Evolutionary conservation across 2,888 invertebrate species (phyloP), one percentile per base, ranked within the genome.

Genomic region (Stenoptilia bipunctidactyla): DNA sequence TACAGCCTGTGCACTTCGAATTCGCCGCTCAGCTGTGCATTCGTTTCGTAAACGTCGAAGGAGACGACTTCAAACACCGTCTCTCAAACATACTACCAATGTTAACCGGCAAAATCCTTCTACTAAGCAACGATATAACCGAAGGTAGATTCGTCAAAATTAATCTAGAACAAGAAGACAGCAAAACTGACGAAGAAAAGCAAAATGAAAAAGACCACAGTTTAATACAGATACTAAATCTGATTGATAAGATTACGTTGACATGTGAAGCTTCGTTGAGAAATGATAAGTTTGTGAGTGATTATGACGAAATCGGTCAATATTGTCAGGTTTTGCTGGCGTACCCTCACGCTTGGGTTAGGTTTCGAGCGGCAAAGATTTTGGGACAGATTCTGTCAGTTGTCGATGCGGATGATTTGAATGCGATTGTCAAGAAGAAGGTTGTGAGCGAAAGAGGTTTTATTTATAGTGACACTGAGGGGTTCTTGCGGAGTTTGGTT

Each of bases 271-370:
- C 68, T 0, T 85, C 88, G 53, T 59, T 93, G 41, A 85, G 85
- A 10, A 79, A 82, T 46, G 66, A 71, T 2, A 77, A 80, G 30
- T 82, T 73, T 44, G 42, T 49, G 0, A 65, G 67, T 15, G 76
- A 85, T 37, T 72, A 86, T 2, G 87, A 91, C 44, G 86, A 86
- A 44, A 68, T 91, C 53, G 84, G 86, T 39, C 89, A 88, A 59
- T 86, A 89, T 56, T 87, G 89, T 52, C 92, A 93, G 66, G 85
- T 82, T 13, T 85, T 94, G 34, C 64, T 97, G 12, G 89, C 87
- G 0, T 90, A 97, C 66, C 92, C 93, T 10, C 96, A 97, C 61
- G 86, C 89, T 25, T 96, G 96, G 96, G 93, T 97, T 0, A 87
- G 96, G 40, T 75, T 94, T 36, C 87, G 88, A 42, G 87, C 94